Conservation (phyloP, 2,888 invertebrate species). For the Catocala sponsa region DNA sequence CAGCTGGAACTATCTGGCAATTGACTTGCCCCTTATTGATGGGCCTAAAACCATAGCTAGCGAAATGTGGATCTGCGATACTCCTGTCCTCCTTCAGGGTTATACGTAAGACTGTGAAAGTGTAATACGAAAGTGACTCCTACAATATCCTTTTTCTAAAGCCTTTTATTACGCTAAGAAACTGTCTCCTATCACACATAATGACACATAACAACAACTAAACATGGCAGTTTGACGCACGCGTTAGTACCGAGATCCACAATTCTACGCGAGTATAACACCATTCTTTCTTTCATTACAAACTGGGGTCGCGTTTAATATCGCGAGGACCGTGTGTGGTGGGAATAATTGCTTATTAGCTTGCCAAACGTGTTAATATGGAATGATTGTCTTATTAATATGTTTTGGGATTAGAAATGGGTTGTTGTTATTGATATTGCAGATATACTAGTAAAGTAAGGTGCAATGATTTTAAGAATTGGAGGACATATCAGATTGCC, state of each 20-base stretch:
- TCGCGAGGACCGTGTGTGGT: slow-evolving; percentile 48
- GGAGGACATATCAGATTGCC: no score
- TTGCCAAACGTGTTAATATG: slow-evolving; percentile 47
- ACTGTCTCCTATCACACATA: slow-evolving; percentile 25
- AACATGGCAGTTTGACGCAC: slow-evolving; percentile 67
- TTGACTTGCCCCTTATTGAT: no score
- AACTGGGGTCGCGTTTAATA: slow-evolving; percentile 58
- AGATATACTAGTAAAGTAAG: not conserved
- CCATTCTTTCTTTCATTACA: slow-evolving; percentile 70
- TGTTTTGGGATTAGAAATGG: slow-evolving; percentile 19
- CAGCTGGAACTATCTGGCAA: no score
- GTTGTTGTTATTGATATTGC: not conserved
- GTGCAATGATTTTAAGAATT: no score
- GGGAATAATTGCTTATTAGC: slow-evolving; percentile 70
- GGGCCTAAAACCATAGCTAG: no score
- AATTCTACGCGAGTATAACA: slow-evolving; percentile 57
- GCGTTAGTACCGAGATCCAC: slow-evolving; percentile 64
- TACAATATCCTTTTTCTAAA: not conserved
- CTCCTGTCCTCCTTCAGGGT: no score
- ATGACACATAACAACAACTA: slow-evolving; percentile 50
- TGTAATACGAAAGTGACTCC: no score
- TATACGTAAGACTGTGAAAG: no score
- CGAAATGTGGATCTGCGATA: no score
- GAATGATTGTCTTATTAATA: slow-evolving; percentile 45
- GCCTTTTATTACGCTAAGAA: slow-evolving; percentile 6